Base-by-base conservation (phyloP, 1,140 invertebrate species). In the Melanaphis sacchari region DNA sequence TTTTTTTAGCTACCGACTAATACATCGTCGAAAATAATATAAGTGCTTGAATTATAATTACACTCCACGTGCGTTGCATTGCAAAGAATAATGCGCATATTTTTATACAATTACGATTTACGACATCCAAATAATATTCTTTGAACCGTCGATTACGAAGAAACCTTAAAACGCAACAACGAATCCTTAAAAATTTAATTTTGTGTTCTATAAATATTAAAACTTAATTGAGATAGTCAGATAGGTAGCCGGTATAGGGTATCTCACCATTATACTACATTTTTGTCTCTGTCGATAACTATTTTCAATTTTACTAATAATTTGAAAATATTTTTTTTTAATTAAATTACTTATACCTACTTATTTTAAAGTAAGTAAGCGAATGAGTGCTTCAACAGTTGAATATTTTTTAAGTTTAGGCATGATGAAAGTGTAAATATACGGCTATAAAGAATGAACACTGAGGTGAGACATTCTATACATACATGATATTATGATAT, bases 1-100 rank as follows among this genome's bases (percentile, higher is more conserved):
- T 1, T 2, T 2, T 76, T 76, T 76, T n/a, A 76, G 59, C 31
- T 76, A 36, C 59, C 15, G 59, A 21, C 31, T 18, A 76, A 76
- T 76, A n/a, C 0, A 36, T n/a, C 31, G n/a, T n/a, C 59, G 59
- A 76, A 76, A 76, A 18, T n/a, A 18, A 76, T 76, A n/a, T 76
- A 76, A 76, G n/a, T 76, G 59, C 59, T 76, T n/a, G 15, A 76
- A n/a, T 76, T 76, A 76, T 76, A n/a, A 76, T 76, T 76, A 76
- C n/a, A 76, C 31, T 76, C 59, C 15, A n/a, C n/a, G 59, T 76
- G 59, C 59, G 59, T 36, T n/a, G 31, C 59, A 7, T 81, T 31
- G 36, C 18, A 18, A 2, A 40, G 21, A 36, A 84, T 22, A 40
- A 84, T 84, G 38, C 24, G 38, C n/a, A 76, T 76, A 76, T 76